These are phyloP conservation scores for Siphlonurus alternatus DNA, from an alignment of 2,888 invertebrate genomes.

Conservation along the genomic window DNA sequence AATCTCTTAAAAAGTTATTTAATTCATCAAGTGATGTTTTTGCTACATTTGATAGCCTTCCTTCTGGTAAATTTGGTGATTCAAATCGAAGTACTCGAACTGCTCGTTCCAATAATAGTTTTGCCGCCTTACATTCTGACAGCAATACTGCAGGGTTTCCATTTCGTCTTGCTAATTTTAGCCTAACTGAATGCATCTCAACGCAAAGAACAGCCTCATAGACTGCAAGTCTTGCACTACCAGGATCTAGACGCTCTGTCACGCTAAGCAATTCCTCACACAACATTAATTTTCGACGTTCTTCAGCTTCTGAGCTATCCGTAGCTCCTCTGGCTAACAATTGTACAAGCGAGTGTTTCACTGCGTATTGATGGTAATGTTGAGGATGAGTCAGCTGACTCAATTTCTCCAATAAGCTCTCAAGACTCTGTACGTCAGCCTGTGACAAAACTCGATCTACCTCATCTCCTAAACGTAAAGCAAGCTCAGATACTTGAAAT, in stretches of 20 bases:
- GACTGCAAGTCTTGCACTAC: conserved; percentile 35
- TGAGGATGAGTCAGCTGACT: conserved; percentile 62
- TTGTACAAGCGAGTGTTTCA: conserved; percentile 68
- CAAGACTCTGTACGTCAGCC: conserved; percentile 32
- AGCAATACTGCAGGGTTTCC: conserved; percentile 12
- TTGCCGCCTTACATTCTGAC: conserved; percentile 15
- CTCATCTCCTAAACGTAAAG: conserved; percentile 57
- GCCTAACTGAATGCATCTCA: conserved; percentile 34
- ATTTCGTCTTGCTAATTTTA: conserved; percentile 18
- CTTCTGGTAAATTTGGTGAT: conserved; percentile 25
- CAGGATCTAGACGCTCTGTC: conserved; percentile 23
- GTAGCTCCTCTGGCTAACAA: conserved; percentile 31
- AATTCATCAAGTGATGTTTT: neutral
- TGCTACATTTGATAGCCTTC: conserved; percentile 20
- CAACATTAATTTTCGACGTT: conserved; percentile 35
- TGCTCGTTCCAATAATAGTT: conserved; percentile 21
- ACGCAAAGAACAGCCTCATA: conserved; percentile 63
- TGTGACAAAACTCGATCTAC: conserved; percentile 38
- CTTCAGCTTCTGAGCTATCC: conserved; percentile 32
- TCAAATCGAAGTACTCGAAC: conserved; percentile 23
- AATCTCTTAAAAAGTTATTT: neutral
- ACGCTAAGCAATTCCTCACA: conserved; percentile 23
- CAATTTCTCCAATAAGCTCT: conserved; percentile 47
- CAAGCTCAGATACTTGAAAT: conserved; percentile 45
- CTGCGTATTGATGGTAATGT: conserved; percentile 66